Evolutionary conservation across 2,888 invertebrate species (phyloP), one percentile per base, ranked within the genome.

Genomic region (Meliscaeva auricollis): DNA sequence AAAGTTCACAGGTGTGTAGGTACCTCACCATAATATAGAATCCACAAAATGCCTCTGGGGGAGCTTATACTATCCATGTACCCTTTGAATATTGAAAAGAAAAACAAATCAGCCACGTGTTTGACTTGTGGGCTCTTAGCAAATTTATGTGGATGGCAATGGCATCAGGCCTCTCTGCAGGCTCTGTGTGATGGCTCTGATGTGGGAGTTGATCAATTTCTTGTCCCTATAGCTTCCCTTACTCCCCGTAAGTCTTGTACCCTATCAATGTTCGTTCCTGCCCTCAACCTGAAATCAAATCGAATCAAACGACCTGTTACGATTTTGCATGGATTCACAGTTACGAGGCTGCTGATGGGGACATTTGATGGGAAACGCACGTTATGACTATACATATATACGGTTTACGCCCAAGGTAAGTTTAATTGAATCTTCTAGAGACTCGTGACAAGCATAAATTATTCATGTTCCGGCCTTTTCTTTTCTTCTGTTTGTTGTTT

Each of bases 61-160:
- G 15, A 52, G 52, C 60, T 79, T 60, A 38, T 17, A 30, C 17
- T 44, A 13, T 30, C 60, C 32, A 32, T 44, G 73, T 73, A 46
- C 44, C 52, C 32, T 58, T 64, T 81, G 64, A 76, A 81, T 76
- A 76, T 81, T 76, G 70, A 77, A 76, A 56, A 72, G 70, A 66
- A 81, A 72, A 70, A 77, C 76, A 76, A 72, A 81, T 81, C 72
- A 77, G 72, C 50, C 77, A 77, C 82, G 72, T 77, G 77, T 82
- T 82, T 77, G 77, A 68, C 66, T 82, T 82, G 77, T 82, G 77
- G 77, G 72, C 66, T 68, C 11, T 44, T 38, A 38, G 30, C 20
- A 50, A 69, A 76, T 70, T 20, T 20, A 38, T 38, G 26, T 32
- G 11, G 30, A 41, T 48, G 48, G 58, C 32, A 58, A 15, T 15